Percentiles rank a stretch among this genome's conserved stretches.
Evolutionary conservation across 1,140 invertebrate genomes (phyloP).

Genomic region (Brachionus paranguensis): DNA sequence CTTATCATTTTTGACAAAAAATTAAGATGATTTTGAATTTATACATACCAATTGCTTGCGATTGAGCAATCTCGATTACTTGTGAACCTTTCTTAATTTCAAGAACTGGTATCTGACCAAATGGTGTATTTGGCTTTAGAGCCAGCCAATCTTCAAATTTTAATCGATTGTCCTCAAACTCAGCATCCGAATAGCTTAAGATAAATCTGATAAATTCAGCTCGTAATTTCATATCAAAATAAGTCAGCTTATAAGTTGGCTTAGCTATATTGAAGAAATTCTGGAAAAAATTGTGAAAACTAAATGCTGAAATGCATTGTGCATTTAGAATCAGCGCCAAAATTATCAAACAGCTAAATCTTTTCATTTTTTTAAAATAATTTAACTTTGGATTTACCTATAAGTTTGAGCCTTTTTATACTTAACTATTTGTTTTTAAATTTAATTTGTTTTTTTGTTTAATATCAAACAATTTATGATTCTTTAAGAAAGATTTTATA

Average conservation of each 20-base stretch:
- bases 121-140: constrained; percentile 9
- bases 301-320: background rate
- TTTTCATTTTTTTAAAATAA: background rate
- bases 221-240: constrained; percentile 17
- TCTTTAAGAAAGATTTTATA: background rate
- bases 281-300: background rate
- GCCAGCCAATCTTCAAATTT: constrained; percentile 42
- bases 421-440: background rate
- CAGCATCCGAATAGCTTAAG: constrained; percentile 42
- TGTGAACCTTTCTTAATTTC: background rate
- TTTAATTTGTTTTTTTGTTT: background rate
- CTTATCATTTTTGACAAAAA: background rate
- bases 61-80: background rate
- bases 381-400: background rate
- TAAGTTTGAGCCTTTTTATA: background rate
- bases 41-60: background rate
- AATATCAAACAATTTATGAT: background rate
- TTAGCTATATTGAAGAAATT: background rate
- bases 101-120: constrained; percentile 36
- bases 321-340: background rate
- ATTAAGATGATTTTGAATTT: background rate
- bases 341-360: background rate
- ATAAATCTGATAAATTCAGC: constrained; percentile 42
- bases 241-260: background rate
- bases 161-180: constrained; percentile 43